A percentile compares a stretch with the other conserved stretches of the same genome.
Evolutionary conservation across 2,797 vertebrate genomes (phyloP).

Genomic region (Schizopygopsis pylzovi): DNA sequence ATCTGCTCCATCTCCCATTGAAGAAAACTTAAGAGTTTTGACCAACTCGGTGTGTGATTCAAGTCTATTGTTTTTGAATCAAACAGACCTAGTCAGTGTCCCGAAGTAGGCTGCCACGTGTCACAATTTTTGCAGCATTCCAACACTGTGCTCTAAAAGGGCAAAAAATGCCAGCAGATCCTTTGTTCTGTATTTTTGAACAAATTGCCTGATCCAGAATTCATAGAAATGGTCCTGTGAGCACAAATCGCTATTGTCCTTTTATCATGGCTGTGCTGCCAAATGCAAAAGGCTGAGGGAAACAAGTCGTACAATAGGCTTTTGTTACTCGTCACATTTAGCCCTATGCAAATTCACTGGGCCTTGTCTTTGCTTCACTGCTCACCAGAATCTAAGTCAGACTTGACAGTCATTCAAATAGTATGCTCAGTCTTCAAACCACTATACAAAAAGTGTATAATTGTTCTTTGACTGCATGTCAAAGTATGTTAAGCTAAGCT

Average conservation of each 20-base stretch:
- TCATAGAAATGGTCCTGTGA: constrained; percentile 14
- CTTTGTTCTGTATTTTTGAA: not conserved
- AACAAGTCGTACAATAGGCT: constrained; percentile 41
- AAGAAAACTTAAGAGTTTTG: constrained; percentile 37
- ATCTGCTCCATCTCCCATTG: constrained; percentile 12
- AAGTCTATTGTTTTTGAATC: not conserved
- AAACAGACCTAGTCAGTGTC: not conserved
- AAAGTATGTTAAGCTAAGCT: constrained; percentile 3
- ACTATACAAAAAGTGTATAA: not conserved
- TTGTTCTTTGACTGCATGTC: constrained; percentile 29
- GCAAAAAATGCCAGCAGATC: not conserved
- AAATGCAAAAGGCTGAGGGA: constrained; percentile 41
- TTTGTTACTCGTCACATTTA: constrained; percentile 51
- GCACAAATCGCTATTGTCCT: constrained; percentile 49
- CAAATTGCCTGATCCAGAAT: constrained; percentile 1
- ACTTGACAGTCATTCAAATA: constrained; percentile 33
- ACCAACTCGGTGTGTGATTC: not conserved
- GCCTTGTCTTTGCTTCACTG: constrained; percentile 35
- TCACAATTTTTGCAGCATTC: constrained; percentile 6
- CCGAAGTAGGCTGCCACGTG: not conserved
- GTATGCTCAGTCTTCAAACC: not conserved
- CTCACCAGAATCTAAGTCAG: constrained; percentile 51
- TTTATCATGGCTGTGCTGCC: constrained; percentile 33
- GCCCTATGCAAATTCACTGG: constrained; percentile 49
- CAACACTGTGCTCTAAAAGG: not conserved